Conservation (phyloP, 2,888 invertebrate genomes). For the Asteroscopus sphinx region DNA sequence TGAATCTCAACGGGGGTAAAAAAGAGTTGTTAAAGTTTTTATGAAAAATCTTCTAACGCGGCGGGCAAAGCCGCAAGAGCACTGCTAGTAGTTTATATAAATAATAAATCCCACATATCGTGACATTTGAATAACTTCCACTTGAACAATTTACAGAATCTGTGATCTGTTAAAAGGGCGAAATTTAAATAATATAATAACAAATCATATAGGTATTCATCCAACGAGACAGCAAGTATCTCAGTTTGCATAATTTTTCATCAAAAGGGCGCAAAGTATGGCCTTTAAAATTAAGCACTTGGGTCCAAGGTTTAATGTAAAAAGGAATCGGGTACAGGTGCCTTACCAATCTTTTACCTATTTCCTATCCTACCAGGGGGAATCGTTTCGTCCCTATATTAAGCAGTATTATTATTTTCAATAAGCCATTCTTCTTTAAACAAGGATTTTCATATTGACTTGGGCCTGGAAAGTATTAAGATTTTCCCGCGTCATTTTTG, state of each 20-base stretch:
- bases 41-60: too few species aligned
- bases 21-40: too few species aligned
- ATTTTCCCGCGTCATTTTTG: neutral
- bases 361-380: constrained; percentile 13
- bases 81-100: too few species aligned
- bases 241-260: constrained; percentile 33
- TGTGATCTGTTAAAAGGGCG: constrained; percentile 6
- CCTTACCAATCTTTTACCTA: constrained; percentile 19
- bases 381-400: constrained; percentile 4
- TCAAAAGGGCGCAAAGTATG: constrained; percentile 18
- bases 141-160: constrained; percentile 18
- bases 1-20: too few species aligned
- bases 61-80: too few species aligned
- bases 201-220: constrained; percentile 27
- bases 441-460: constrained; percentile 16
- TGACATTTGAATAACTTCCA: too few species aligned
- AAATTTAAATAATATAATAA: constrained; percentile 30
- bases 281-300: constrained; percentile 9
- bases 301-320: constrained; percentile 31
- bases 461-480: neutral
- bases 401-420: constrained; percentile 36
- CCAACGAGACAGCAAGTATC: constrained; percentile 12
- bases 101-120: too few species aligned
- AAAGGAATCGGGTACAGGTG: constrained; percentile 18
- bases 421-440: constrained; percentile 24